Percentiles rank a stretch among this genome's conserved stretches.
These are phyloP conservation scores for Papilio helenus DNA, from an alignment of 1,140 invertebrate genomes.

Conservation along the genomic window DNA sequence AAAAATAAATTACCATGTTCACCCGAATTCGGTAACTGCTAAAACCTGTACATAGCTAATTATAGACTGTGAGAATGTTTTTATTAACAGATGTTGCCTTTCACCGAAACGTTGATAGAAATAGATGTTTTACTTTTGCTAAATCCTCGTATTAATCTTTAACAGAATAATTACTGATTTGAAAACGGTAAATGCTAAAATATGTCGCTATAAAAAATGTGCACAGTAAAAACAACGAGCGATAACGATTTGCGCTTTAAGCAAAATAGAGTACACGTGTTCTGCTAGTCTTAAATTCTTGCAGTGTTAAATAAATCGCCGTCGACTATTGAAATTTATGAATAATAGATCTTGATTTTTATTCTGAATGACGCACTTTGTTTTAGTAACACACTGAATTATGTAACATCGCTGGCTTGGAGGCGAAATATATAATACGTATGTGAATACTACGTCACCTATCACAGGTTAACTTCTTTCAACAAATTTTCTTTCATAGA, in stretches of 20 bases:
- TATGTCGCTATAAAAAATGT: constrained; percentile 16
- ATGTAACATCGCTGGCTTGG: background rate
- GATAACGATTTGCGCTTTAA: constrained; percentile 18
- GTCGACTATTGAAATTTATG: constrained; percentile 12
- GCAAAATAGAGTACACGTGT: constrained; percentile 19
- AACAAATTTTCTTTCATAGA: background rate
- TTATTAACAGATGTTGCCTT: background rate
- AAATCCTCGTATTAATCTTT: background rate
- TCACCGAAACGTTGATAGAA: background rate
- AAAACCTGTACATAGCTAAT: background rate
- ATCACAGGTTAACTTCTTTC: constrained; percentile 6
- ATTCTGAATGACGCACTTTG: constrained; percentile 18
- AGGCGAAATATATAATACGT: background rate
- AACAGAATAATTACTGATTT: background rate
- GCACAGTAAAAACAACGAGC: constrained; percentile 4
- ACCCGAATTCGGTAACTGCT: background rate
- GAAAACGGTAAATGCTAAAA: background rate
- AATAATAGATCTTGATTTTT: constrained; percentile 11
- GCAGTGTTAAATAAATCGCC: constrained; percentile 1
- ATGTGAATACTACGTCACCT: background rate
- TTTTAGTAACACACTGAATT: constrained; percentile 7
- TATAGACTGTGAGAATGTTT: background rate
- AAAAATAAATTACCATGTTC: background rate
- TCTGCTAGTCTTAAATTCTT: constrained; percentile 9
- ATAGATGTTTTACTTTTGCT: background rate